Conservation (phyloP, 2,888 invertebrate genomes). For the Dynastes tityus region DNA sequence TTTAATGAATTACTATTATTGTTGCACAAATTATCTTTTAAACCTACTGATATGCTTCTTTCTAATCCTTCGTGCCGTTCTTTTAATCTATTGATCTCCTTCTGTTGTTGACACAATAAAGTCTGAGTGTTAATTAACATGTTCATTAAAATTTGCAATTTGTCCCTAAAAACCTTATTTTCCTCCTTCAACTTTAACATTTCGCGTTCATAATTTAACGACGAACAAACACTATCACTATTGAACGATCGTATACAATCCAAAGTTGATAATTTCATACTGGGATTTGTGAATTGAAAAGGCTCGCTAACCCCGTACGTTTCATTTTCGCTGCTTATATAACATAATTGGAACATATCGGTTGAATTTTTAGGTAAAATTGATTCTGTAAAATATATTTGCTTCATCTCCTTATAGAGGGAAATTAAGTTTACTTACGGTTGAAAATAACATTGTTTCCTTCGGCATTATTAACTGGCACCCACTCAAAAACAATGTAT, state of each 20-base stretch:
- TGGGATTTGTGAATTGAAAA: conserved; percentile 61
- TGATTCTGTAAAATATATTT: conserved; percentile 59
- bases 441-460: conserved; percentile 61
- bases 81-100: conserved; percentile 63
- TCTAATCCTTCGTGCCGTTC: conserved; percentile 20
- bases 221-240: conserved; percentile 50
- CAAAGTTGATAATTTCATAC: conserved; percentile 39
- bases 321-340: conserved; percentile 65
- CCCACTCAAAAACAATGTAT: conserved; percentile 67
- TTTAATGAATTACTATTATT: conserved; percentile 24
- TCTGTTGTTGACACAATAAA: conserved; percentile 60
- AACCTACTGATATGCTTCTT: not conserved
- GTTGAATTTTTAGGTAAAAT: conserved; percentile 64
- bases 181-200: conserved; percentile 61
- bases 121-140: conserved; percentile 57
- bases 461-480: conserved; percentile 55
- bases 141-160: conserved; percentile 58
- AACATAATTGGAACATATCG: conserved; percentile 67
- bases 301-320: conserved; percentile 66
- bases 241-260: conserved; percentile 44
- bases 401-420: not conserved
- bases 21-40: conserved; percentile 21
- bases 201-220: conserved; percentile 54
- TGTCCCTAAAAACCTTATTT: conserved; percentile 59
- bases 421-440: conserved; percentile 59